Evolutionary conservation across 2,113 vertebrate genomes (phyloP), one percentile per base, ranked within the genome.

Genomic region (Meriones unguiculatus): DNA sequence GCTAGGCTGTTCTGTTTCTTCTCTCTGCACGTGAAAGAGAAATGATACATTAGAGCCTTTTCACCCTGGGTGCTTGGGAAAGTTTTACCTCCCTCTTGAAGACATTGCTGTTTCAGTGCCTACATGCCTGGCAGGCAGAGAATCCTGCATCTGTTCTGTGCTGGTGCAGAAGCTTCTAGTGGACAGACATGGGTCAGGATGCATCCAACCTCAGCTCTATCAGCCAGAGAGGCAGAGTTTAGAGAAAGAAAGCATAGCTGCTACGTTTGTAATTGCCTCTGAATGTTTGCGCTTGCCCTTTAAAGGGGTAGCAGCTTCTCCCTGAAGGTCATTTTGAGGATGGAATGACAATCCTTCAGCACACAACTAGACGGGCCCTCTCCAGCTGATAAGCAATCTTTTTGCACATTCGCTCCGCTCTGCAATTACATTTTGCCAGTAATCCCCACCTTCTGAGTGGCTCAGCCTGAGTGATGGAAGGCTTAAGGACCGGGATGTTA

Each of bases 181-280:
- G n/a, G 32, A 20, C 0, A 1, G 9, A 69, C 17, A 2, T 18
- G 0, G 7, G 10, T 13, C 13, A 15, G 8, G 12, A 70, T 22
- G 5, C 52, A 22, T 12, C 13, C 8, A 35, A 4, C 7, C 22
- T 50, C 22, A 62, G 5, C 2, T 69, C 64, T 25, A 18, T 0
- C 3, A 50, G 35, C 38, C 75, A 1, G 54, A 87, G 38, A 62
- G 22, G 5, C 1, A 0, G 5, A 65, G 50, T 24, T 80, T 75
- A 65, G 65, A 67, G 59, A 46, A 28, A 5, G 24, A 14, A 7
- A 76, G 3, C 3, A 0, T 80, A 67, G 78, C 22, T 32, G 17
- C 25, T 14, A 0, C 32, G 5, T 65, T 86, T 86, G 25, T 85
- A 25, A 17, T 52, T 41, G 28, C 22, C 5, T 65, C 30, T 32